These are phyloP conservation scores for Anorthoa munda DNA, from an alignment of 2,888 invertebrate genomes.

Conservation along the genomic window DNA sequence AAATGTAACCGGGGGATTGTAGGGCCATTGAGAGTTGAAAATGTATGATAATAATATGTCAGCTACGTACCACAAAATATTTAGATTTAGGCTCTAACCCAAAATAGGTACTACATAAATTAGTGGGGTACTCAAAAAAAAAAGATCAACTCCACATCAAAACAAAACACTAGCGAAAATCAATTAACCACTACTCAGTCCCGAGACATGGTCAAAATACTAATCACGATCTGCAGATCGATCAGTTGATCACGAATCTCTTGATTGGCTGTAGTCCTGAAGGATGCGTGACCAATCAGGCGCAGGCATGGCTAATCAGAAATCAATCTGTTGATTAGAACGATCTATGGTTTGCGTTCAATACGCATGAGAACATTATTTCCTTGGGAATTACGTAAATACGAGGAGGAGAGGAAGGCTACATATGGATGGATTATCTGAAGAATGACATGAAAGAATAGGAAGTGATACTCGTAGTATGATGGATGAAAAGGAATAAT, in stretches of 20 bases:
- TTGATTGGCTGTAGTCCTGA: conserved; percentile 59
- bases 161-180: conserved; percentile 48
- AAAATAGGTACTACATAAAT: background rate
- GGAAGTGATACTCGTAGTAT: background rate
- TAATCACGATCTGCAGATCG: conserved; percentile 48
- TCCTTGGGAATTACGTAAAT: background rate
- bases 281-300: conserved; percentile 56
- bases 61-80: background rate
- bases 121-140: background rate
- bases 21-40: no score
- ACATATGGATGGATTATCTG: background rate
- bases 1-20: no score
- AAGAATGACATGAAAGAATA: background rate
- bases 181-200: conserved; percentile 49
- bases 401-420: background rate
- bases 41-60: no score
- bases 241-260: conserved; percentile 57
- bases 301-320: conserved; percentile 53
- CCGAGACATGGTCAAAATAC: conserved; percentile 33
- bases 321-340: conserved; percentile 62
- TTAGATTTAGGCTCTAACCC: background rate
- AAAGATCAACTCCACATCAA: background rate
- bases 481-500: background rate
- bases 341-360: conserved; percentile 20
- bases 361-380: conserved; percentile 49